Percentiles rank a stretch among this genome's conserved stretches.
Conservation (phyloP, 2,888 invertebrate species). For the Pandemis heparana region DNA sequence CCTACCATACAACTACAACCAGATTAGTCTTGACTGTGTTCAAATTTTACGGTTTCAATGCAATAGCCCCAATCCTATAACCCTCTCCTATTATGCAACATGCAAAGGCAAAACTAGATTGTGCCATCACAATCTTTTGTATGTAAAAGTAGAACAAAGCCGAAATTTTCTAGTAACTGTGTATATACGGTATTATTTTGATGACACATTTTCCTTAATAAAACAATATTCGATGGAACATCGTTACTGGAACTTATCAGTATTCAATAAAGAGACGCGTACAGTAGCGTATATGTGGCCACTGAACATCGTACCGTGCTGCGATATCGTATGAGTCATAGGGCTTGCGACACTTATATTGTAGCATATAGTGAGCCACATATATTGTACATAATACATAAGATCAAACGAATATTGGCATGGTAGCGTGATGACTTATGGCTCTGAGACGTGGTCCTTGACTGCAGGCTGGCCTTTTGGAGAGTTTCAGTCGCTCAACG, state of each 20-base stretch:
- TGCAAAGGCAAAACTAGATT: no score
- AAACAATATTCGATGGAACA: slow-evolving; percentile 43
- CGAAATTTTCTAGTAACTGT: neutral
- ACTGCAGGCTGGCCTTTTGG: no score
- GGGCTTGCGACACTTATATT: slow-evolving; percentile 35
- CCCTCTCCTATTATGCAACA: neutral
- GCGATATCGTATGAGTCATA: slow-evolving; percentile 72
- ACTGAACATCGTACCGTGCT: slow-evolving; percentile 59
- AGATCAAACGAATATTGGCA: neutral
- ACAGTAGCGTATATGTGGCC: slow-evolving; percentile 58
- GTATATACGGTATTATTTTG: neutral
- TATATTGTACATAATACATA: slow-evolving; percentile 4
- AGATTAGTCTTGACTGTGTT: neutral
- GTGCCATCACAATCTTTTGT: neutral
- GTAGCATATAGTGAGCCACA: neutral
- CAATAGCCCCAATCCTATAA: neutral
- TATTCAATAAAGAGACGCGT: slow-evolving; percentile 66
- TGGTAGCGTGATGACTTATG: no score
- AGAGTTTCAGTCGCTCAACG: no score
- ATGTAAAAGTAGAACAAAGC: neutral
- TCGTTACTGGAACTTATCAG: slow-evolving; percentile 70
- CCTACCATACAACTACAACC: slow-evolving; percentile 9
- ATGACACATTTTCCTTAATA: slow-evolving; percentile 1
- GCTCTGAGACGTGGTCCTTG: no score
- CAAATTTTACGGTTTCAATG: neutral